These are phyloP conservation scores for Pelosia muscerda DNA, from an alignment of 2,888 invertebrate genomes.

Conservation along the genomic window DNA sequence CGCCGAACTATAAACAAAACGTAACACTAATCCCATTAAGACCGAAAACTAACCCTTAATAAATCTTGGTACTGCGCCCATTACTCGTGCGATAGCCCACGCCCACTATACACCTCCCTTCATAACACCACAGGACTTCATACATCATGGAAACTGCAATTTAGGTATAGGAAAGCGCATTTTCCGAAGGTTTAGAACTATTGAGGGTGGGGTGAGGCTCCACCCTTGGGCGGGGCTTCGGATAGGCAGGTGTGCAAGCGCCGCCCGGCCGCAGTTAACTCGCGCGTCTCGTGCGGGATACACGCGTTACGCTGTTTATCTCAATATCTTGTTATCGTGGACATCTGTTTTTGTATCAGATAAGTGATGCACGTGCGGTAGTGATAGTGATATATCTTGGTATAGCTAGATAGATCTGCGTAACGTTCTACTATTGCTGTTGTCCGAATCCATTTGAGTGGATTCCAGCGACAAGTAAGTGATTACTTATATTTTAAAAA, in stretches of 20 bases:
- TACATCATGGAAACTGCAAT: slow-evolving; percentile 48
- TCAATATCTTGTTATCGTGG: slow-evolving; percentile 46
- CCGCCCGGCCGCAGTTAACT: slow-evolving; percentile 59
- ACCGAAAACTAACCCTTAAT: slow-evolving; percentile 69
- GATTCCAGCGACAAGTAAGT: slow-evolving; percentile 34
- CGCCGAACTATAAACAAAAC: slow-evolving; percentile 67
- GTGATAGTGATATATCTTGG: slow-evolving; percentile 48
- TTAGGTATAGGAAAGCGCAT: slow-evolving; percentile 64
- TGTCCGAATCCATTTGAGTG: background rate
- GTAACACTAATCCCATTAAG: slow-evolving; percentile 77
- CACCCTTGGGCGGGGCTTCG: slow-evolving; percentile 35
- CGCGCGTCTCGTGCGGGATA: slow-evolving; percentile 61
- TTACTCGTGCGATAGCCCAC: slow-evolving; percentile 58
- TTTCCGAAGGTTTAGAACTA: slow-evolving; percentile 46
- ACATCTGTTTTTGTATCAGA: slow-evolving; percentile 45
- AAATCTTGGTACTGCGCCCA: slow-evolving; percentile 67
- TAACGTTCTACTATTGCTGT: background rate
- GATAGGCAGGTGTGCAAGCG: slow-evolving; percentile 43
- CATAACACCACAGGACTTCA: slow-evolving; percentile 29
- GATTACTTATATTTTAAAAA: background rate
- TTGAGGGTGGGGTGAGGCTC: slow-evolving; percentile 33
- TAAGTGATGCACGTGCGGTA: slow-evolving; percentile 42
- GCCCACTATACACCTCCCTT: slow-evolving; percentile 46
- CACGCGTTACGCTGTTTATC: slow-evolving; percentile 54
- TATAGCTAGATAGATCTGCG: background rate